Percentiles rank a stretch among this genome's conserved stretches.
phyloP scores from a whole-genome alignment of 2,888 invertebrate genomes.

The Spisula subtruncata region DNA sequence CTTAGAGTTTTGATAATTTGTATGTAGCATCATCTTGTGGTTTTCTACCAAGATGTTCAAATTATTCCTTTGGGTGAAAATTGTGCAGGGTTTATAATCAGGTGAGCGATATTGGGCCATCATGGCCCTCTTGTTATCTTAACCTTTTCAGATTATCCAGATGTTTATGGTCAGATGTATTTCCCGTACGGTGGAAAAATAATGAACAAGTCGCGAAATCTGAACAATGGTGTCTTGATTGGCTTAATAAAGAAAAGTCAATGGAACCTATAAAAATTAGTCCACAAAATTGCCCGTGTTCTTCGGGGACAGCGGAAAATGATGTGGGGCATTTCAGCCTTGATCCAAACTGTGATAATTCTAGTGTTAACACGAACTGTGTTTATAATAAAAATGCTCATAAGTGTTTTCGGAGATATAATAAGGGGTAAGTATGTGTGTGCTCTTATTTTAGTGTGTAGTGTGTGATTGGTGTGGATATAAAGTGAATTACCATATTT shows the following conservation, averaged over 20 bases:
- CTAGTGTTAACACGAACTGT: conserved; percentile 68
- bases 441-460: background rate
- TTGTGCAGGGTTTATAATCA: no score
- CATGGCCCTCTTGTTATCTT: no score
- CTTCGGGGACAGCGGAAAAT: conserved; percentile 75
- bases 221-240: conserved; percentile 75
- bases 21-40: no score
- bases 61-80: no score
- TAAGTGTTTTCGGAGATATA: conserved; percentile 71
- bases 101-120: no score
- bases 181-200: conserved; percentile 76
- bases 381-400: conserved; percentile 71
- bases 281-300: conserved; percentile 79
- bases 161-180: conserved; percentile 83
- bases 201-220: conserved; percentile 62
- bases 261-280: conserved; percentile 41
- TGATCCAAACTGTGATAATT: conserved; percentile 79
- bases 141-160: conserved; percentile 64
- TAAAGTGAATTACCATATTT: no score
- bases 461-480: no score
- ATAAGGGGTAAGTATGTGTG: conserved; percentile 67
- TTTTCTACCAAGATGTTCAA: no score
- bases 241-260: conserved; percentile 70
- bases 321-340: conserved; percentile 79
- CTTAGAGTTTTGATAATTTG: no score